phyloP scores from a whole-genome alignment of 92 coral and sea anemone genomes.

The Actinernus sp. region DNA sequence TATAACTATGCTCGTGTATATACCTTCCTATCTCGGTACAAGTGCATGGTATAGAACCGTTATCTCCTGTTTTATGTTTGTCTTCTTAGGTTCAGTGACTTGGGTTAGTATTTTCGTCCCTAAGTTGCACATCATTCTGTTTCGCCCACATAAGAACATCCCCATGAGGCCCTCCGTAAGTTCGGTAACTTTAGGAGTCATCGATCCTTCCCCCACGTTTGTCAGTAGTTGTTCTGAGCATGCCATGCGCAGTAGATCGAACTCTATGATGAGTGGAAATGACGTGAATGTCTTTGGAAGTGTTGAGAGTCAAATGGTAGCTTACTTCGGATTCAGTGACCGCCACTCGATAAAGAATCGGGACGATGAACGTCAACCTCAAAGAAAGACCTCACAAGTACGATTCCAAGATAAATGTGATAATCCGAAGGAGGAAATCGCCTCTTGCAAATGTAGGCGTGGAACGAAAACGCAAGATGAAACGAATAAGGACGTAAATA shows the following conservation, averaged over 20 bases:
- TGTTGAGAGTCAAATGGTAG: too few species aligned
- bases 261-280: not conserved
- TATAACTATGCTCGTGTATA: constrained; percentile 70
- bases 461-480: not conserved
- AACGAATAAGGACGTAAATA: not conserved
- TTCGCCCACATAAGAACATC: constrained; percentile 71
- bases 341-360: too few species aligned
- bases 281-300: not conserved
- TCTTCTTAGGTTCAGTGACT: constrained; percentile 61
- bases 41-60: constrained; percentile 70
- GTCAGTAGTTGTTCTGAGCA: constrained; percentile 16
- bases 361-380: too few species aligned
- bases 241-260: constrained; percentile 14
- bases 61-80: constrained; percentile 61
- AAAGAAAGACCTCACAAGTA: constrained; percentile 4
- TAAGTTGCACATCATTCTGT: constrained; percentile 61
- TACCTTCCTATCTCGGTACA: constrained; percentile 73
- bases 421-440: not conserved
- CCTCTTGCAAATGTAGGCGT: not conserved
- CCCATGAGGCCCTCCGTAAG: constrained; percentile 75
- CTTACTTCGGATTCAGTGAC: too few species aligned
- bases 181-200: constrained; percentile 59
- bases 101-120: constrained; percentile 75
- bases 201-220: constrained; percentile 39
- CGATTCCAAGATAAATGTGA: constrained; percentile 4